Evolutionary conservation across 2,113 vertebrate species (phyloP).

Genomic region (Phalacrocorax brasilianus): DNA sequence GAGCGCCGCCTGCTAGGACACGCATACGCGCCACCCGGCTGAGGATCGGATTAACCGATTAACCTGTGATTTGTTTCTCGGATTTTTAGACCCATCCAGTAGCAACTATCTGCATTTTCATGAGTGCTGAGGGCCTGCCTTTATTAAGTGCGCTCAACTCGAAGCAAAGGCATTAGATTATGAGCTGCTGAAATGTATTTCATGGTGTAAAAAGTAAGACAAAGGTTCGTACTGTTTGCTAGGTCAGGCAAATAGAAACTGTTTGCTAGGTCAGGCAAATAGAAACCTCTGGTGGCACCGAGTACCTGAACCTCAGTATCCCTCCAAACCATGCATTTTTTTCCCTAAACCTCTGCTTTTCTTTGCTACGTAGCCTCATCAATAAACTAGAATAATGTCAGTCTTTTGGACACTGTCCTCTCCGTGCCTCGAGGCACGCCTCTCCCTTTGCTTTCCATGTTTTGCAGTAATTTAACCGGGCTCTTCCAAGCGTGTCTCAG

Average conservation of each 20-base stretch:
- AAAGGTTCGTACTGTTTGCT: background rate
- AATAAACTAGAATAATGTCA: background rate
- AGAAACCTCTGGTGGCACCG: background rate
- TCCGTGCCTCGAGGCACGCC: background rate
- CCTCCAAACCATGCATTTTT: background rate
- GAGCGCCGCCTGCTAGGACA: background rate
- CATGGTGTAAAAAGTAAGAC: background rate
- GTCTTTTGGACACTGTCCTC: background rate
- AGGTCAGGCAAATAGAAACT: background rate
- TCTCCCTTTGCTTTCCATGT: background rate
- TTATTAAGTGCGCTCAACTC: background rate
- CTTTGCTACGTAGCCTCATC: background rate
- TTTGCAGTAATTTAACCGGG: background rate
- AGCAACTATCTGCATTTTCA: background rate
- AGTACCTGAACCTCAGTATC: background rate
- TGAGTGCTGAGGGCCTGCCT: background rate
- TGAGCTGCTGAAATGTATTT: background rate
- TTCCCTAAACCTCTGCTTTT: background rate
- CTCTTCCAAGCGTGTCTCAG: background rate
- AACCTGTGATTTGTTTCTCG: background rate
- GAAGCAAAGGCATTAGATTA: background rate
- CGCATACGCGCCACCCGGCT: accelerated
- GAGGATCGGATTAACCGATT: background rate
- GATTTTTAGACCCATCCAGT: background rate
- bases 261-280: background rate